A percentile compares a stretch with the other conserved stretches of the same genome.
Conservation (phyloP, 2,113 vertebrate genomes). For the Struthidea cinerea region DNA sequence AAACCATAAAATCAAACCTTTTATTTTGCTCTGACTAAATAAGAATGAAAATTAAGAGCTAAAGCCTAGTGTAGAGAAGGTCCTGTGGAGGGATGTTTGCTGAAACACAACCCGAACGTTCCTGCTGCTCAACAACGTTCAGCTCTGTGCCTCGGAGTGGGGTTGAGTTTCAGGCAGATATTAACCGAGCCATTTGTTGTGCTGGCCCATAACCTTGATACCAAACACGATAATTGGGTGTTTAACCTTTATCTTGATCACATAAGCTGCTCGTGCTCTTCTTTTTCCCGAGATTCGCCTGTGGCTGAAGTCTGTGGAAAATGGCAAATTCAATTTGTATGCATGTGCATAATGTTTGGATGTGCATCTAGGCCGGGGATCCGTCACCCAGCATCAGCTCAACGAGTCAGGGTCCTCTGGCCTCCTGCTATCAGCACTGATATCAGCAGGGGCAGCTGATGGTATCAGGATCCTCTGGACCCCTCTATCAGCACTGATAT, state of each 20-base stretch:
- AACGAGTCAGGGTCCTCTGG: not conserved
- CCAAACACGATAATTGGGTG: not conserved
- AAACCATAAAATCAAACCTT: not conserved
- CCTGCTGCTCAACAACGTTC: not conserved
- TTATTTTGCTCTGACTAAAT: not conserved
- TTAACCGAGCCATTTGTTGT: not conserved
- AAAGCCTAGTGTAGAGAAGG: not conserved
- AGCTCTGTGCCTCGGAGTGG: not conserved
- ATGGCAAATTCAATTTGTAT: not conserved
- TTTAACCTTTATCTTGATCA: slow-evolving; percentile 21
- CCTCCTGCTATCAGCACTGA: not conserved
- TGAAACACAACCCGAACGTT: not conserved
- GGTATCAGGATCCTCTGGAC: not conserved
- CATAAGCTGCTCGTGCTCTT: not conserved
- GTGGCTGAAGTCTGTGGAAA: not conserved
- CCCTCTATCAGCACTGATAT: not conserved
- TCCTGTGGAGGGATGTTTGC: not conserved
- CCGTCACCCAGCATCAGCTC: not conserved
- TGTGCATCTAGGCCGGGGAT: not conserved
- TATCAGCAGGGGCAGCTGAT: not conserved
- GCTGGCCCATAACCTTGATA: not conserved
- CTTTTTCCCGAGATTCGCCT: not conserved
- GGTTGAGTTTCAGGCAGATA: not conserved
- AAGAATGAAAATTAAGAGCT: not conserved
- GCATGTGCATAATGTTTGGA: not conserved